Base-by-base conservation (phyloP, 2,113 vertebrate genomes). In the Rissa tridactyla region DNA sequence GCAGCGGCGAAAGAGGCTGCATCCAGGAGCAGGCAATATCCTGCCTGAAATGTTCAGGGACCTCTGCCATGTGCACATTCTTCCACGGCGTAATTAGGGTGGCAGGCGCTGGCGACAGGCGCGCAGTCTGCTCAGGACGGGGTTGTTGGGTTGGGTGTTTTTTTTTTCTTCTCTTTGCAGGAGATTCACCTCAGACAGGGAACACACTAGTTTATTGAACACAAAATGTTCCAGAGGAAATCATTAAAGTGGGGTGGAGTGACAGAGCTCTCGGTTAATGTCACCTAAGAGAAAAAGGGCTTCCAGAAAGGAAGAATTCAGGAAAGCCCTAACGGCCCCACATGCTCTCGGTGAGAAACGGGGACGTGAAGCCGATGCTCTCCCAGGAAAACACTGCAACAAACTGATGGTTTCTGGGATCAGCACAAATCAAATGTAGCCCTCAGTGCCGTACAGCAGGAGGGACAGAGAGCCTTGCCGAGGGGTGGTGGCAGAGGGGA, bases 31-130 rank as follows among this genome's bases (percentile, higher is more conserved):
- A 95, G 96, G 94, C 81, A 88, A 80, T 79, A 80, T 96, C 92
- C 95, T 96, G 97, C 97, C 90, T 87, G 94, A 51, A 96, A 89
- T 87, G 96, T 90, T 83, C 61, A 82, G 94, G 97, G 96, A 75
- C 29, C 94, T 79, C 73, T 64, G 88, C 87, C 92, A 89, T 38
- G 68, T 70, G 77, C 78, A 26, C 87, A 87, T 96, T 96, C 82
- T 68, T 78, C 90, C 92, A 34, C 22, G 64, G 84, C 15, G 20
- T 77, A 29, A 42, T 65, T 89, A 68, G 86, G 90, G 87, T 70
- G 94, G 91, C 94, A 95, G 92, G 87, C 7, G 2, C 72, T 23
- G 83, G 88, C 32, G 62, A 72, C 79, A 49, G 70, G 77, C 12
- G 1, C 10, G 3, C 46, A 6, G 76, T 21, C 61, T 60, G 83